phyloP scores from a whole-genome alignment of 2,888 invertebrate species.

The Orchestes rusci region DNA sequence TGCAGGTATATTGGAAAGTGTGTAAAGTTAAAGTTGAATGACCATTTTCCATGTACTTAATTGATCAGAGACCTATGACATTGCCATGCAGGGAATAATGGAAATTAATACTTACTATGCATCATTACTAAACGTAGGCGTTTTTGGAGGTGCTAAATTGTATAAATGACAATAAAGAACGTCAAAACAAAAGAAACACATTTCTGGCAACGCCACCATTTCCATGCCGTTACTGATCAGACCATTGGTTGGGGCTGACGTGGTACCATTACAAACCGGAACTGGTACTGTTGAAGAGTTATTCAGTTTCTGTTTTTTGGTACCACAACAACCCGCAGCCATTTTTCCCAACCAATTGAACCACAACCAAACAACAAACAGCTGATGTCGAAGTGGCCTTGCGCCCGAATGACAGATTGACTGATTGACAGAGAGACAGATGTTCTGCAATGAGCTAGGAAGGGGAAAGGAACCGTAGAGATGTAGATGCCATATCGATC shows the following conservation, averaged over 20 bases:
- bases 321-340: conserved; percentile 89
- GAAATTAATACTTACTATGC: conserved; percentile 85
- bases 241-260: conserved; percentile 41
- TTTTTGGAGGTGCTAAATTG: conserved; percentile 84
- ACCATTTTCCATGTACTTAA: no score
- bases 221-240: conserved; percentile 41
- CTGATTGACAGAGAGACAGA: no score
- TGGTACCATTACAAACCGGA: conserved; percentile 40
- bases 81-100: no score
- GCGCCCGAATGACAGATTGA: no score
- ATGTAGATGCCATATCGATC: no score
- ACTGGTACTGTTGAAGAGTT: conserved; percentile 45
- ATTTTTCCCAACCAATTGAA: conserved; percentile 42
- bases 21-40: conserved; percentile 12
- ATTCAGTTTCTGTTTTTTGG: conserved; percentile 86
- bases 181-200: conserved; percentile 99
- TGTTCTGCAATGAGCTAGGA: no score
- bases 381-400: no score
- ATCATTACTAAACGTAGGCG: conserved; percentile 90
- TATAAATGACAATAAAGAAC: conserved; percentile 92
- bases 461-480: no score
- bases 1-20: no score
- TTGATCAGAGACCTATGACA: no score
- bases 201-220: conserved; percentile 80
- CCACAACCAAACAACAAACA: conserved; percentile 15